Base-by-base conservation (phyloP, 2,113 vertebrate species). In the Hypocryptadius cinnamomeus region DNA sequence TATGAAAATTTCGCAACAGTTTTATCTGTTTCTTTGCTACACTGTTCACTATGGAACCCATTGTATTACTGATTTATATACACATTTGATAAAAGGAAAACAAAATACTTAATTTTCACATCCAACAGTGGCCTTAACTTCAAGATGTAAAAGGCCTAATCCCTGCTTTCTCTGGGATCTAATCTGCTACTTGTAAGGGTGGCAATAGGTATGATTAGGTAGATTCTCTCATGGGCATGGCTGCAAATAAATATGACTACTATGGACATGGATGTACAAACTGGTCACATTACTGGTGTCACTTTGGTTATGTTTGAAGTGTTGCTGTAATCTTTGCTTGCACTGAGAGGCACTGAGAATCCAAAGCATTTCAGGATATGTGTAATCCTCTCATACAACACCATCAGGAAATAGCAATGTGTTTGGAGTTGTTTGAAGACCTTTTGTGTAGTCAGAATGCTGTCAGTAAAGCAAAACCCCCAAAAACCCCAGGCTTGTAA, bases 331-430 rank as follows among this genome's bases (percentile, higher is more conserved):
- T 35, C 16, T 19, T n/a, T 39, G 59, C n/a, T 27, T 63, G 33
- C 39, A 22, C 20, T 39, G 30, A 85, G 66, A 60, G 61, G 30
- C 73, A 7, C 35, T 42, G 20, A 39, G 61, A 82, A 64, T 35
- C 61, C 33, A 69, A 6, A 88, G 40, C n/a, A 10, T 54, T 93
- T 85, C 39, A 68, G 27, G 44, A 11, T 81, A 39, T 28, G 35
- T 0, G 2, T 8, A 25, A 64, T 69, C 61, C 48, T 68, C 21
- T 66, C 1, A 0, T 79, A 31, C 48, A n/a, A 18, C 28, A 15
- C 28, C 4, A 2, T 63, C 42, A 27, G 1, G 76, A 79, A 89
- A 59, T 3, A 47, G 23, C 42, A 25, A 44, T 4, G 0, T 68
- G 76, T 44, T 71, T 73, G 45, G 53, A 33, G 63, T 77, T 85